Evolutionary conservation across 2,888 invertebrate species (phyloP), one percentile per base, ranked within the genome.

Genomic region (Julus scanicus): DNA sequence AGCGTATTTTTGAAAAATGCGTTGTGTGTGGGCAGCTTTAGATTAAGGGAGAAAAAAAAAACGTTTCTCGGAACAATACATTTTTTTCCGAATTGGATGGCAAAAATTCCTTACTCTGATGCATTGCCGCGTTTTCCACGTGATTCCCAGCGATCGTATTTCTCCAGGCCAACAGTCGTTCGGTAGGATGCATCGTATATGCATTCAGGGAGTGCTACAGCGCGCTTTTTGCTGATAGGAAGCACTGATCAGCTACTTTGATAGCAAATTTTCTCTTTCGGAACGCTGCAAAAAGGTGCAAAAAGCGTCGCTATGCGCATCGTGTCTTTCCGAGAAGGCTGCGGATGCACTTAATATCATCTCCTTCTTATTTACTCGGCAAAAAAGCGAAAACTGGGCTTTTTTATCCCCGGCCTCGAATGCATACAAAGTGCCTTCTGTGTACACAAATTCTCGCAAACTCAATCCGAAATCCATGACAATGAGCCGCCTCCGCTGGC

Each of bases 391-490:
- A 63, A 63, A n/a, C 63, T 15, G 20, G 20, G 63, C 63, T 17
- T 63, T 63, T 63, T 63, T 63, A 20, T 63, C 63, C 63, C 63
- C 63, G 5, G n/a, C 20, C 63, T 63, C 63, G 63, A 63, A 20
- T 20, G 63, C 63, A 20, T 63, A 63, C 63, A n/a, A 63, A 63
- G 63, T 63, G 20, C 20, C 63, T 63, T 5, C 20, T 63, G 20
- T 63, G 63, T 63, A 63, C 63, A 63, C 63, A 63, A 63, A 63
- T 63, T 63, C 63, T 63, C 20, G 63, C 20, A n/a, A 63, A 20
- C 20, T n/a, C 63, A 63, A 63, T 63, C 63, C 63, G 63, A 63
- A 63, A 63, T 63, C 63, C 63, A 63, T 63, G 63, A 20, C 63
- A 63, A 63, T 63, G 63, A 63, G 63, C 20, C 63, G 48, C 9